These are phyloP conservation scores for Ahaetulla prasina DNA, from an alignment of 2,113 vertebrate species.

Conservation along the genomic window DNA sequence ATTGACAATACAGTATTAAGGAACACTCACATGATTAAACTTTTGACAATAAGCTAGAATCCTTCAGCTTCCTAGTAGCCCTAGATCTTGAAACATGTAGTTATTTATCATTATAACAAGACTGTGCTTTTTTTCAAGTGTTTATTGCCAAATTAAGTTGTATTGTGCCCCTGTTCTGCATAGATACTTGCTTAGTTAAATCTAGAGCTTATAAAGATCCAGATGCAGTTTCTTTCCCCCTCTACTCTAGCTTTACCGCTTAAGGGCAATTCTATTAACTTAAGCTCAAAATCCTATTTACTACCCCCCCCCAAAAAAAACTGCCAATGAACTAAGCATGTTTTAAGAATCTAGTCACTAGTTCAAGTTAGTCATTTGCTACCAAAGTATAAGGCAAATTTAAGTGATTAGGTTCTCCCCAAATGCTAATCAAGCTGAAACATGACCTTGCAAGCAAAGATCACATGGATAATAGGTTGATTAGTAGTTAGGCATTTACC, in stretches of 20 bases:
- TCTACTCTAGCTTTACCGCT: neutral
- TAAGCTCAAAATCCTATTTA: slow-evolving; percentile 35
- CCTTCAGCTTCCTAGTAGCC: slow-evolving; percentile 9
- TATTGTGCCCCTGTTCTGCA: slow-evolving; percentile 26
- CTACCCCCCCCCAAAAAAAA: neutral
- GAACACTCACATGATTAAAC: slow-evolving; percentile 13
- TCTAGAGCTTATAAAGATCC: neutral
- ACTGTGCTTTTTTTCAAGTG: slow-evolving; percentile 62
- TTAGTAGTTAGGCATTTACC: slow-evolving; percentile 40
- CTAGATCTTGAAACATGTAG: slow-evolving; percentile 16
- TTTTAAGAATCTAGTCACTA: slow-evolving; percentile 22
- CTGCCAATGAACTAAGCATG: neutral
- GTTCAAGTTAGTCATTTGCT: slow-evolving; percentile 35
- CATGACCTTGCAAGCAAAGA: neutral
- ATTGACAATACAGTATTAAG: neutral
- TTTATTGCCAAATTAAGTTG: slow-evolving; percentile 60
- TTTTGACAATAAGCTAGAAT: slow-evolving; percentile 7
- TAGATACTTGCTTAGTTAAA: neutral
- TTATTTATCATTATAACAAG: neutral
- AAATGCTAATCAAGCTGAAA: slow-evolving; percentile 17
- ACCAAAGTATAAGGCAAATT: slow-evolving; percentile 55
- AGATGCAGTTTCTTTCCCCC: neutral
- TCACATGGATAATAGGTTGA: slow-evolving; percentile 4
- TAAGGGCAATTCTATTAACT: slow-evolving; percentile 11
- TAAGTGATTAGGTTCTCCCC: slow-evolving; percentile 23